Evolutionary conservation across 2,888 invertebrate genomes (phyloP), one percentile per base, ranked within the genome.

Genomic region (Ischnus inquisitorius): DNA sequence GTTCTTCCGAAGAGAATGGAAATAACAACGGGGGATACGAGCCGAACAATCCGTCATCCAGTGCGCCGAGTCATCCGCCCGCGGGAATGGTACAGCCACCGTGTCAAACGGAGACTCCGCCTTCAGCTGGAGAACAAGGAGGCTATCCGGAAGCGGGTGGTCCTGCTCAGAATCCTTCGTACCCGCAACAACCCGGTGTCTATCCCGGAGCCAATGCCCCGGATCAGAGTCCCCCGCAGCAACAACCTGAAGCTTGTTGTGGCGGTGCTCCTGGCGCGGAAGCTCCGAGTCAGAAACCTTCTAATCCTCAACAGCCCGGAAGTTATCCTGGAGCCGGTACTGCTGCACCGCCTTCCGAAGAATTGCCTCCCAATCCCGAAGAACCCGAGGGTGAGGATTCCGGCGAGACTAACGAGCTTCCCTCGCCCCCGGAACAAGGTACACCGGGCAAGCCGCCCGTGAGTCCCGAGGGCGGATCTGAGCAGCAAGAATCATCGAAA

Each of bases 271-370:
- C 71, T 68, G 77, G 62, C 88, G 89, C 85, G 8, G 79, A 82
- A 6, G 81, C 84, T 43, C 84, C 87, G 8, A 51, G 65, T 34
- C 34, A 34, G 34, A 28, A 28, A 3, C 34, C 34, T 34, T 91
- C 92, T 86, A 90, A 85, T 8, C 87, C 86, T 5, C 83, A 85
- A 14, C 82, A 84, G 28, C 85, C 87, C 1, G 85, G 79, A 51
- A 57, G 80, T 48, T 79, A 85, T 22, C 77, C 78, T 12, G n/a
- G 46, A 85, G 82, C 79, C 64, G 16, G 34, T 43, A 25, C 25
- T 34, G 34, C 46, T 25, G 34, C 14, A 25, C 25, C 22, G 14
- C 67, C 68, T 12, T 28, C 75, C 14, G 81, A 22, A 41, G 48
- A 68, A 22, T 25, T 25, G 19, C 48, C 68, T 12, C 14, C 19